phyloP scores from a whole-genome alignment of 2,113 vertebrate genomes.

The Leptobrachium leishanense region DNA sequence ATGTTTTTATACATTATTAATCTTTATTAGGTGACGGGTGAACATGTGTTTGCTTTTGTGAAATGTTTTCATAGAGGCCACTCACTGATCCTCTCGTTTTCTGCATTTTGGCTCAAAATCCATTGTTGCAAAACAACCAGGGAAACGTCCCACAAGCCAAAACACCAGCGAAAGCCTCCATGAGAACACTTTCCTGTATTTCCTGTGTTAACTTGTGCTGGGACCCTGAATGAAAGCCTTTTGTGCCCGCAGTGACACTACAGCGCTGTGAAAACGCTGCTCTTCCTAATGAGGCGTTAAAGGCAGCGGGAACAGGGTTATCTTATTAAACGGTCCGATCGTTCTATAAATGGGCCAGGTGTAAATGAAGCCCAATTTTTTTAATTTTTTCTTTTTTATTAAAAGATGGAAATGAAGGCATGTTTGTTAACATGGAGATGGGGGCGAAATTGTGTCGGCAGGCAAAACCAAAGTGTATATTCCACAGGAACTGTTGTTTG shows the following conservation, averaged over 20 bases:
- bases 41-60: no score
- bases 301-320: constrained; percentile 20
- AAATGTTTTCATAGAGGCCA: no score
- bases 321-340: not conserved
- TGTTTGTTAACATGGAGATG: constrained; percentile 12
- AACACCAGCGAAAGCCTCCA: constrained; percentile 23
- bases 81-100: no score
- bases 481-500: no score
- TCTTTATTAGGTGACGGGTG: no score
- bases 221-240: constrained; percentile 3
- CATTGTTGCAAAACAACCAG: not conserved
- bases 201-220: constrained; percentile 2
- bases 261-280: not conserved
- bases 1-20: no score
- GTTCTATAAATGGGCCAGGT: no score
- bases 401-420: not conserved
- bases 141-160: constrained; percentile 19
- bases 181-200: constrained; percentile 22
- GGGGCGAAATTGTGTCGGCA: not conserved
- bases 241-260: constrained; percentile 20
- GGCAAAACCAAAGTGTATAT: not conserved
- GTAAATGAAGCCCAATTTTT: no score
- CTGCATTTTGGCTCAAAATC: not conserved
- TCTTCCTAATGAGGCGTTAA: constrained; percentile 16
- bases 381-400: no score